Conservation (phyloP, 2,113 vertebrate genomes). For the Geococcyx californianus region DNA sequence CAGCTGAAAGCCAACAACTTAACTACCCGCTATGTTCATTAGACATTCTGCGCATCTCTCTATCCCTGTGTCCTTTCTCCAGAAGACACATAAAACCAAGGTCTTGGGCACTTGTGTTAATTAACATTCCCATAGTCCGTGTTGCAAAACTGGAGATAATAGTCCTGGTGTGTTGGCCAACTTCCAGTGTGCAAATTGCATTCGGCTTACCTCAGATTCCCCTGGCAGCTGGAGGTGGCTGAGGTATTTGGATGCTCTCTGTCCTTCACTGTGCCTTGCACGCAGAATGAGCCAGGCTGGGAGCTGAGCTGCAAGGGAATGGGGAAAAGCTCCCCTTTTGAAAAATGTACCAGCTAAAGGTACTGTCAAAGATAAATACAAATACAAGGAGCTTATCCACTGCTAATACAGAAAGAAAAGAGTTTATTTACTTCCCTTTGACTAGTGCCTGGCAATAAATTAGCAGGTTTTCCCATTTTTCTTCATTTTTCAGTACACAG, state of each 20-base stretch:
- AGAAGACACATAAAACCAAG: conserved; percentile 66
- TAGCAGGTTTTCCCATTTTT: conserved; percentile 6
- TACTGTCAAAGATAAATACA: neutral
- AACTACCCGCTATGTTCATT: conserved; percentile 40
- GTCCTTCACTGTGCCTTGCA: neutral
- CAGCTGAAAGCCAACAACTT: neutral
- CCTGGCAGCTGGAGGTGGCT: conserved; percentile 19
- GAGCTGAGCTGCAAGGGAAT: neutral
- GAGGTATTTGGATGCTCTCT: neutral
- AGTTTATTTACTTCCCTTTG: conserved; percentile 16
- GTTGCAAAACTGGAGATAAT: conserved; percentile 58
- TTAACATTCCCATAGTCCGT: conserved; percentile 56
- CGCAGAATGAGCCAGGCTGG: neutral
- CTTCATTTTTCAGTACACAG: neutral
- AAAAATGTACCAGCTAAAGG: neutral
- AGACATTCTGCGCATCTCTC: conserved; percentile 13
- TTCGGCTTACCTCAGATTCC: neutral
- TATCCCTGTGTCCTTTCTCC: conserved; percentile 36
- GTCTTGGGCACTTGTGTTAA: conserved; percentile 53
- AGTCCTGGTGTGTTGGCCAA: conserved; percentile 40
- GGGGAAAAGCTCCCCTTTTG: neutral
- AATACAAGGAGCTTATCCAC: neutral
- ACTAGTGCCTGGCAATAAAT: conserved; percentile 11
- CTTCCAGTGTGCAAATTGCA: conserved; percentile 63
- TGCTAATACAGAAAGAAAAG: neutral